A percentile compares a stretch with the other conserved stretches of the same genome.
Conservation (phyloP, 2,797 vertebrate genomes). For the Silurus lanzhouensis region DNA sequence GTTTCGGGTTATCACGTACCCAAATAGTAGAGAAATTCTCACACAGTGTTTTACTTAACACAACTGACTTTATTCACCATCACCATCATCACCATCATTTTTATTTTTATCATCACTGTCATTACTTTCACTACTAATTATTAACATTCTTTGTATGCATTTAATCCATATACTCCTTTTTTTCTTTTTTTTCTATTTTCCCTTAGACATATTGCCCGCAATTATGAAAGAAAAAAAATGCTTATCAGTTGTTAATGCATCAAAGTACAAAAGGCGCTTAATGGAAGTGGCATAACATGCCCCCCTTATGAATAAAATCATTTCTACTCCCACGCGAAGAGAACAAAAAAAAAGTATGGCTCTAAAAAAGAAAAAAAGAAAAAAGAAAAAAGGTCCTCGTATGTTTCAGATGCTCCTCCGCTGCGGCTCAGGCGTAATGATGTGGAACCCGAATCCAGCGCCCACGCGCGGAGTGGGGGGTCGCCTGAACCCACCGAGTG, state of each 20-base stretch:
- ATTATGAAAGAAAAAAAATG: conserved; percentile 64
- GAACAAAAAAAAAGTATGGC: conserved; percentile 48
- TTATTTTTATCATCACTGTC: not conserved
- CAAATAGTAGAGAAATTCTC: not conserved
- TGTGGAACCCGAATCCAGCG: conserved; percentile 57
- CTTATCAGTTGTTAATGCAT: conserved; percentile 41
- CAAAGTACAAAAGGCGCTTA: conserved; percentile 44
- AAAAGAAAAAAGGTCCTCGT: conserved; percentile 46
- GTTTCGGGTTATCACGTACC: not conserved
- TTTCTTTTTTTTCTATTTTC: not conserved
- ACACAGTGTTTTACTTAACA: not conserved
- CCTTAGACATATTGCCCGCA: conserved; percentile 63
- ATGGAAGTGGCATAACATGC: conserved; percentile 56
- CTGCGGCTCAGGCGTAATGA: conserved; percentile 60
- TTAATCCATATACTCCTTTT: conserved; percentile 42
- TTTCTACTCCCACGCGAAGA: conserved; percentile 54
- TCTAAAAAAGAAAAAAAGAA: conserved; percentile 17
- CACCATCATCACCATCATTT: not conserved
- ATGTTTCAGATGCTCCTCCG: conserved; percentile 55
- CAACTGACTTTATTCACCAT: not conserved
- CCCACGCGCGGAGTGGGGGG: conserved; percentile 54
- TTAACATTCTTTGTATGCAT: conserved; percentile 36
- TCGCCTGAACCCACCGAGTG: conserved; percentile 41
- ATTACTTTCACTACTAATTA: conserved; percentile 44
- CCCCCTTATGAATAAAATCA: conserved; percentile 56